Evolutionary conservation across 2,797 vertebrate genomes (phyloP).

Genomic region (Oophaga sylvatica): DNA sequence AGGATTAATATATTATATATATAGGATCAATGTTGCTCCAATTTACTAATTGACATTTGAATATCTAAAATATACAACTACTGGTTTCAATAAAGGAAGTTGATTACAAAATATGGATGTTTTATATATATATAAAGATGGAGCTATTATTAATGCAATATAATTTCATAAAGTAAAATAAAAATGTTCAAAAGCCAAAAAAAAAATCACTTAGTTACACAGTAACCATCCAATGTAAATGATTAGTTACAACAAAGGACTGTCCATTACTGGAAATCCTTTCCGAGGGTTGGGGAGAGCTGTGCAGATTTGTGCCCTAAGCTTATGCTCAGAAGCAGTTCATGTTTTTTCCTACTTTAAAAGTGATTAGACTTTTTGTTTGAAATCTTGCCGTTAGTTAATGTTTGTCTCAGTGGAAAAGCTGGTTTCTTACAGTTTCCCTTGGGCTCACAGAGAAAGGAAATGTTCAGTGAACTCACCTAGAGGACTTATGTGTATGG

Average conservation of each 20-base stretch:
- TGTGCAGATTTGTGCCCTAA: slow-evolving; percentile 13
- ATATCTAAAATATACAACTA: too few species aligned
- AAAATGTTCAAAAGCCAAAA: neutral
- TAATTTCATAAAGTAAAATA: neutral
- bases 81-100: too few species aligned
- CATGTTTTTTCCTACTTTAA: slow-evolving; percentile 13
- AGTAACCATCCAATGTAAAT: neutral
- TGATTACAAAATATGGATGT: too few species aligned
- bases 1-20: neutral
- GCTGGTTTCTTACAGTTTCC: slow-evolving; percentile 44
- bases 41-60: too few species aligned
- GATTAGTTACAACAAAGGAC: slow-evolving; percentile 8
- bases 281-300: neutral
- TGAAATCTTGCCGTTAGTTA: slow-evolving; percentile 48
- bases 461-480: slow-evolving; percentile 55
- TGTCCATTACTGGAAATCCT: slow-evolving; percentile 22
- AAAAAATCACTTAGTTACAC: neutral
- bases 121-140: too few species aligned
- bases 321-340: slow-evolving; percentile 30
- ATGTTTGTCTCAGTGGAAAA: slow-evolving; percentile 45
- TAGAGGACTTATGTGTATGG: slow-evolving; percentile 44
- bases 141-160: too few species aligned
- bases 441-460: slow-evolving; percentile 28
- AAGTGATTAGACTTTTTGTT: slow-evolving; percentile 40
- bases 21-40: neutral